Conservation (phyloP, 2,888 invertebrate species). For the Acronicta psi region DNA sequence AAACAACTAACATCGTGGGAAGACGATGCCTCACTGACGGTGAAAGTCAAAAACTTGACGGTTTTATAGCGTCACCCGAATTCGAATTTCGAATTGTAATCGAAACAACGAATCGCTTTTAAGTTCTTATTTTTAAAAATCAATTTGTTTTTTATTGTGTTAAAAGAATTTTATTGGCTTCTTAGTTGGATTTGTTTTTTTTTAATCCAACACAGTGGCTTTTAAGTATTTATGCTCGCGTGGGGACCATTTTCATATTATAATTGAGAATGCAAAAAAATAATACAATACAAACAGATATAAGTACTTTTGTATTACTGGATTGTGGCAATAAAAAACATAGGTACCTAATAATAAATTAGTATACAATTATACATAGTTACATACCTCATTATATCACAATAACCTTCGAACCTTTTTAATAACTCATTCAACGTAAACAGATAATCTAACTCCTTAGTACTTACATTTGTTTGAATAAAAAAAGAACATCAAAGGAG, state of each 20-base stretch:
- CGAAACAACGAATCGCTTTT: slow-evolving; percentile 84
- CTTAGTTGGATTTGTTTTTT: slow-evolving; percentile 43
- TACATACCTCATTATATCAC: slow-evolving; percentile 21
- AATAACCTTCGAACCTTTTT: slow-evolving; percentile 25
- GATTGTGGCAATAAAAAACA: too few species aligned
- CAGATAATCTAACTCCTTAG: slow-evolving; percentile 46
- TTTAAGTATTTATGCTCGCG: slow-evolving; percentile 46
- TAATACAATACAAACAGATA: too few species aligned
- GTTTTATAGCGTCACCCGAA: slow-evolving; percentile 80
- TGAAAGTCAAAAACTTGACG: slow-evolving; percentile 81
- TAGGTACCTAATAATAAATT: too few species aligned
- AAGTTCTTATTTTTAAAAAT: slow-evolving; percentile 72
- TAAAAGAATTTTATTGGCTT: slow-evolving; percentile 57
- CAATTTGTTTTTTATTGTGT: slow-evolving; percentile 76
- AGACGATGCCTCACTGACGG: slow-evolving; percentile 79
- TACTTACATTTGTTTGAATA: slow-evolving; percentile 38
- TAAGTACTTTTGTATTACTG: too few species aligned
- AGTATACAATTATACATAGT: too few species aligned
- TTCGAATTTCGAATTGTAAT: slow-evolving; percentile 80
- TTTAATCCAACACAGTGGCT: slow-evolving; percentile 51
- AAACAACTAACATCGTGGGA: slow-evolving; percentile 85
- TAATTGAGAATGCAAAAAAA: too few species aligned
- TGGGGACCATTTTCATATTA: slow-evolving; percentile 31
- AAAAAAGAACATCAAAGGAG: slow-evolving; percentile 48
- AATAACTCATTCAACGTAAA: slow-evolving; percentile 39